Conservation (phyloP, 2,797 vertebrate species). For the Uromys caudimaculatus region DNA sequence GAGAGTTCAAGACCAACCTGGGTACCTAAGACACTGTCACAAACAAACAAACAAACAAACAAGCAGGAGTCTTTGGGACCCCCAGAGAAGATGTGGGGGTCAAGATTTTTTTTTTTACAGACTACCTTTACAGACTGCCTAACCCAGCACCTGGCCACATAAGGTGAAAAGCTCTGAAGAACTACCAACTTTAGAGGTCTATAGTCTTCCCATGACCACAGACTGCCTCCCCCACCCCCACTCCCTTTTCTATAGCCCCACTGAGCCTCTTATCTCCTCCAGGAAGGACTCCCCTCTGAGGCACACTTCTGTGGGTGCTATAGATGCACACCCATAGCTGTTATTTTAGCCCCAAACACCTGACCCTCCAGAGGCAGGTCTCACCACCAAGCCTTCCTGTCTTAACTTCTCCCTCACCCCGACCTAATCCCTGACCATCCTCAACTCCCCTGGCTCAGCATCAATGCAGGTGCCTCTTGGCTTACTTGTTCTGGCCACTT, state of each 20-base stretch:
- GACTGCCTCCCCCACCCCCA: not conserved
- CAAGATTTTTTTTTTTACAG: not conserved
- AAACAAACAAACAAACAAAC: not conserved
- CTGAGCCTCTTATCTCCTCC: not conserved
- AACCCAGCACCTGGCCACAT: not conserved
- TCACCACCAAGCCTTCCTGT: not conserved
- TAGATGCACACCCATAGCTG: not conserved
- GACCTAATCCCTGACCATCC: rapidly evolving
- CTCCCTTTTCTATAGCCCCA: not conserved
- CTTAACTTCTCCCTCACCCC: no score
- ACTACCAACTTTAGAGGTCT: not conserved
- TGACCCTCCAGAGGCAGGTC: not conserved
- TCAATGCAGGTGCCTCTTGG: rapidly evolving
- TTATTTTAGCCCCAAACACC: not conserved
- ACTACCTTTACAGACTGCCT: not conserved
- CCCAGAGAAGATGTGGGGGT: not conserved
- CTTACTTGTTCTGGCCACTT: not conserved
- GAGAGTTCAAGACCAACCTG: not conserved
- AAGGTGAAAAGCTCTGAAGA: rapidly evolving
- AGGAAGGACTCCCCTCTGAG: not conserved
- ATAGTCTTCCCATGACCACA: rapidly evolving
- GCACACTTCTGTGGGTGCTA: not conserved
- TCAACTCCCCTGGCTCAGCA: not conserved
- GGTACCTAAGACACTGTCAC: not conserved
- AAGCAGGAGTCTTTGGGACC: not conserved